A percentile compares a stretch with the other conserved stretches of the same genome.
These are phyloP conservation scores for Drosophila grimshawi DNA, from an alignment of 1,140 invertebrate species.

Conservation along the genomic window DNA sequence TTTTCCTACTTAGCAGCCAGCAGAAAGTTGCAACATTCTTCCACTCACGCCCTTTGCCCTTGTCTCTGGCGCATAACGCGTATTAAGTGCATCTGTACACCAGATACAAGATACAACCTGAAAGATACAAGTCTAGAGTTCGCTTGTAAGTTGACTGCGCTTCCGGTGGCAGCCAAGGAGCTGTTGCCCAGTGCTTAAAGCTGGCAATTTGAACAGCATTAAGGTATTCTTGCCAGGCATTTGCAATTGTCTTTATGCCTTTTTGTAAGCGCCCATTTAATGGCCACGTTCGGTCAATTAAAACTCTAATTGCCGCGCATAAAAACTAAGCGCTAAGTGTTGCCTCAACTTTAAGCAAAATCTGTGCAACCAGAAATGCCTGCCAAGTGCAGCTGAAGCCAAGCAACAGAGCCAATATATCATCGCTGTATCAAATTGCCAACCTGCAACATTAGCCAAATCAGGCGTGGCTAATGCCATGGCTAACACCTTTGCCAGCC, in stretches of 20 bases:
- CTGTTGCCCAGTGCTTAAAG: constrained; percentile 30
- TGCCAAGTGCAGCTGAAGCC: no score
- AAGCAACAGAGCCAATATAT: no score
- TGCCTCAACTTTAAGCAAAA: constrained; percentile 22
- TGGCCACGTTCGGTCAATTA: constrained; percentile 71
- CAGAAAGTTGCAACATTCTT: constrained; percentile 68
- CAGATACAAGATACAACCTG: constrained; percentile 48
- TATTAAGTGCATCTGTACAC: constrained; percentile 66
- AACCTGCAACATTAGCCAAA: constrained; percentile 36
- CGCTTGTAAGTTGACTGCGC: constrained; percentile 47
- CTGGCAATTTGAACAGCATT: constrained; percentile 38
- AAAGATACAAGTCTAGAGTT: constrained; percentile 37
- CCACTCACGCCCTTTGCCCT: constrained; percentile 41
- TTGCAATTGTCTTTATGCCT: constrained; percentile 65
- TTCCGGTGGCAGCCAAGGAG: constrained; percentile 53
- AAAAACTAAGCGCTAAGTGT: constrained; percentile 45
- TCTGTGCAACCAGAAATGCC: no score
- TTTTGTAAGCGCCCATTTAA: constrained; percentile 54
- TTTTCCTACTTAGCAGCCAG: constrained; percentile 74
- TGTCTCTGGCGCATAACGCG: constrained; percentile 57
- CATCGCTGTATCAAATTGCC: no score
- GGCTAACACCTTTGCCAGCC: constrained; percentile 38
- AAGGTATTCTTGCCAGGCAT: constrained; percentile 38
- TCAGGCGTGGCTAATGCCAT: constrained; percentile 55
- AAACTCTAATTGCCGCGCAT: constrained; percentile 63